Percentiles rank a stretch among this genome's conserved stretches.
phyloP scores from a whole-genome alignment of 2,888 invertebrate species.

The Drosophila koepferae region DNA sequence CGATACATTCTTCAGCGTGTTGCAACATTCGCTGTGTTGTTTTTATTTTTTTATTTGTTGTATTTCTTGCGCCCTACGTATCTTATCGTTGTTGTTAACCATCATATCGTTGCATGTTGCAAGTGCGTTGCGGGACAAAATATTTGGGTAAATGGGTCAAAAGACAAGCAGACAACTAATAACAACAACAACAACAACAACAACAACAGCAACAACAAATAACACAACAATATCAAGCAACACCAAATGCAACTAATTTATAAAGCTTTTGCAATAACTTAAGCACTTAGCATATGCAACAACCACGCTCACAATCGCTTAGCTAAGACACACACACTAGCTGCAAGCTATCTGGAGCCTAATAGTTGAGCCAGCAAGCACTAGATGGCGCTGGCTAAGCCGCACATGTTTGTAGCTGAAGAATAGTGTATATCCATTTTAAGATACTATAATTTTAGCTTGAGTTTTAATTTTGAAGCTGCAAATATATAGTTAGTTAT shows the following conservation, averaged over 20 bases:
- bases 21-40: conserved; percentile 9
- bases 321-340: conserved; percentile 31
- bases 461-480: background rate
- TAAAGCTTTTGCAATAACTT: conserved; percentile 9
- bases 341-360: background rate
- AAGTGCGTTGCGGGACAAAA: conserved; percentile 13
- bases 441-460: background rate
- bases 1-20: background rate
- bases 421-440: too few species aligned
- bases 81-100: conserved; percentile 41
- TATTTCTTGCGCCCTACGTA: conserved; percentile 18
- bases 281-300: conserved; percentile 14
- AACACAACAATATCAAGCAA: conserved; percentile 2
- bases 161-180: background rate
- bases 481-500: too few species aligned
- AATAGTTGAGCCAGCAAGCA: background rate
- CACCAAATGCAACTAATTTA: conserved; percentile 12
- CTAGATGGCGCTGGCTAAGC: conserved; percentile 32
- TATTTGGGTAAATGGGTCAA: conserved; percentile 34
- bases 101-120: conserved; percentile 47
- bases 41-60: conserved; percentile 1
- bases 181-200: background rate
- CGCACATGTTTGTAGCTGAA: background rate
- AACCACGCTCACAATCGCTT: conserved; percentile 5
- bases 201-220: background rate